phyloP scores from a whole-genome alignment of 2,797 vertebrate species.

The Cetoscarus ocellatus region DNA sequence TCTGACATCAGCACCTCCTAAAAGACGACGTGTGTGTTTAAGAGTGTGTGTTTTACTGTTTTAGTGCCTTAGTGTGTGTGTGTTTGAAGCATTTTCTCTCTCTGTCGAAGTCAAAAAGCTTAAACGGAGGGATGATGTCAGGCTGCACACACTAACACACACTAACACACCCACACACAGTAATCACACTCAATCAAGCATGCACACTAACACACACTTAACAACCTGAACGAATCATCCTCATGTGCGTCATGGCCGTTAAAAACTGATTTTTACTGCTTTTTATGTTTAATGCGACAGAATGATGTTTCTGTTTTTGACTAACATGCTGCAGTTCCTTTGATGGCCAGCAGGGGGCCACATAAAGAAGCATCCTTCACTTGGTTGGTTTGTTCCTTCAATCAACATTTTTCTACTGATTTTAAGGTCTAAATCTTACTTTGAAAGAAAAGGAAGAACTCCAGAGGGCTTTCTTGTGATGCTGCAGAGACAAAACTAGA shows the following conservation, averaged over 20 bases:
- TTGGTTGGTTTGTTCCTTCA: no score
- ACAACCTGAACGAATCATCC: not conserved
- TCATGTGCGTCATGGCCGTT: not conserved
- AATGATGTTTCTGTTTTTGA: not conserved
- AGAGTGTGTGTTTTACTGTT: conserved; percentile 31
- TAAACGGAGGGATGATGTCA: conserved; percentile 73
- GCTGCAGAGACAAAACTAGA: no score
- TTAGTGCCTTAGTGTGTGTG: conserved; percentile 25
- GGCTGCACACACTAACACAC: conserved; percentile 19
- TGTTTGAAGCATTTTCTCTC: conserved; percentile 60
- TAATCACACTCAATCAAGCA: not conserved
- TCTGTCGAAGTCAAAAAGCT: conserved; percentile 62
- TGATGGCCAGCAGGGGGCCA: no score
- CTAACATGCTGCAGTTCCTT: no score
- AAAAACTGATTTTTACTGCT: not conserved
- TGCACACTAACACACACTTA: not conserved
- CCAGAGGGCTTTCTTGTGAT: no score
- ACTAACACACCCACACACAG: not conserved
- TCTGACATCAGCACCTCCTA: conserved; percentile 75
- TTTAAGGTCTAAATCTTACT: no score
- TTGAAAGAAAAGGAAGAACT: no score
- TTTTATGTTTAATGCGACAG: not conserved
- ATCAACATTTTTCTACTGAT: no score
- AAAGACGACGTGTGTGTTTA: conserved; percentile 45
- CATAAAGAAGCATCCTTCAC: no score